These are phyloP conservation scores for Bufotes viridis DNA, from an alignment of 2,797 vertebrate species.

Conservation along the genomic window DNA sequence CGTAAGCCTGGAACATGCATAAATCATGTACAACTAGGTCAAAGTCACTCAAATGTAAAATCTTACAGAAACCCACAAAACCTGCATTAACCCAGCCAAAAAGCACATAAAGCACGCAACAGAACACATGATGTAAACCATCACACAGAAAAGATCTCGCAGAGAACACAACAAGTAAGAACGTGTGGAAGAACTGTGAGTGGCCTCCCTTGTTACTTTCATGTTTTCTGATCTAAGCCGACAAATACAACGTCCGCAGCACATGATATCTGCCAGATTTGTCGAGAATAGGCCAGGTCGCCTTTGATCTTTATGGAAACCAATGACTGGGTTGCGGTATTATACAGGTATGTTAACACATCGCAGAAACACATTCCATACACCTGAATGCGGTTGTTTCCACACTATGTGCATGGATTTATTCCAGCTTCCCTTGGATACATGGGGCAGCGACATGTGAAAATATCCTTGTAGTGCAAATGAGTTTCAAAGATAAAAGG, in stretches of 20 bases:
- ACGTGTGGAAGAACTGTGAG: not conserved
- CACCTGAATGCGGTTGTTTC: not conserved
- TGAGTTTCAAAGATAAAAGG: not conserved
- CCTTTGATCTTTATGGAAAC: not conserved
- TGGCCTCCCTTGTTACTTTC: not conserved
- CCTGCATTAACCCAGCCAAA: not conserved
- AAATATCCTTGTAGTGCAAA: not conserved
- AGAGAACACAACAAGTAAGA: not conserved
- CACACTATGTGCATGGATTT: not conserved
- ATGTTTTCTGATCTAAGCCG: not conserved
- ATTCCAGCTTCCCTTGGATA: not conserved
- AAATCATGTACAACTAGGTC: not conserved
- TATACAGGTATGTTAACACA: not conserved
- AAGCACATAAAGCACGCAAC: not conserved
- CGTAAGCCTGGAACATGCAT: not conserved
- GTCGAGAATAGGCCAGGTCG: not conserved
- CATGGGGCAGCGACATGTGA: not conserved
- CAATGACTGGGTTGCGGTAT: not conserved
- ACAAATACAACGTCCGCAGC: not conserved
- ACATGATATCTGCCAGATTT: not conserved
- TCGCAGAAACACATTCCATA: not conserved
- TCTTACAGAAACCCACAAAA: not conserved
- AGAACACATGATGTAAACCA: not conserved
- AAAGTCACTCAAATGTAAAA: not conserved
- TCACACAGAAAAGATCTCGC: not conserved